Conservation (phyloP, 2,888 invertebrate genomes). For the Ophion costatus region DNA sequence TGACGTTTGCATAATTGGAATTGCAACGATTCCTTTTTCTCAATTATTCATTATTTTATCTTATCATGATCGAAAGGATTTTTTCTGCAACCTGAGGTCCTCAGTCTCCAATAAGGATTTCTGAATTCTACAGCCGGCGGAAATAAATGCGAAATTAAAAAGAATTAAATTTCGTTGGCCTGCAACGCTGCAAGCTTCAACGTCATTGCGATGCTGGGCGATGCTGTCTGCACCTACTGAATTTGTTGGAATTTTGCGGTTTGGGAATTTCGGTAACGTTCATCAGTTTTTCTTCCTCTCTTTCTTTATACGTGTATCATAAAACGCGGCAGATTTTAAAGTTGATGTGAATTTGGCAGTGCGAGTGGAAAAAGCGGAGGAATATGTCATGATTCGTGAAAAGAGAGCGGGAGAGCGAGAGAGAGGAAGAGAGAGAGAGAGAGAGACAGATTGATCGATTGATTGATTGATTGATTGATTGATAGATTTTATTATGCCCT, state of each 20-base stretch:
- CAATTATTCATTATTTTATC: background rate
- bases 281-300: background rate
- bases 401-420: background rate
- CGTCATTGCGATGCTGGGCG: background rate
- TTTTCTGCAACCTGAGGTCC: background rate
- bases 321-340: background rate
- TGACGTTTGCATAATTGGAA: background rate
- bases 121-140: background rate
- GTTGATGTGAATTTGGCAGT: conserved; percentile 13
- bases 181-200: background rate
- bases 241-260: background rate
- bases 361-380: conserved; percentile 3
- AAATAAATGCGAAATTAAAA: background rate
- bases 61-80: background rate
- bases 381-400: conserved; percentile 21
- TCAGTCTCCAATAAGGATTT: too few relatives aligned
- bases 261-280: background rate
- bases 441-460: too few relatives aligned
- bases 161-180: background rate
- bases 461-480: too few relatives aligned
- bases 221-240: background rate
- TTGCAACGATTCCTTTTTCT: background rate
- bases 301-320: background rate
- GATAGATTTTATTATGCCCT: too few relatives aligned
- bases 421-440: conserved; percentile 19